Evolutionary conservation across 2,113 vertebrate genomes (phyloP), one percentile per base, ranked within the genome.

Genomic region (Muntiacus reevesi): DNA sequence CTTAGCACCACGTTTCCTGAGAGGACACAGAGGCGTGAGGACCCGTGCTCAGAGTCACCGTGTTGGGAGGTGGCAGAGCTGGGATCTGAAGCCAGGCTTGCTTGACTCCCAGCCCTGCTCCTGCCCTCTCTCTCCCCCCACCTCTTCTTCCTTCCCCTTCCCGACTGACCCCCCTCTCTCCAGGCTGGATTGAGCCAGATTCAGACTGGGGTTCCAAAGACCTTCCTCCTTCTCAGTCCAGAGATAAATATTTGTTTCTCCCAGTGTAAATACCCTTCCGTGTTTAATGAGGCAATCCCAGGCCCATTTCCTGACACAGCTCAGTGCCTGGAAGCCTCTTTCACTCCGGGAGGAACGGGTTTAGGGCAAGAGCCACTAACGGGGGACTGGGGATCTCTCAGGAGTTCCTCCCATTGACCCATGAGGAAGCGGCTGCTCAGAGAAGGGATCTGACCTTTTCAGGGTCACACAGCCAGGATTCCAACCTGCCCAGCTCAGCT

Each of bases 191-290:
- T 47, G 71, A 97, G 96, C 89, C 97, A 97, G 96, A 83, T 83
- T 91, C 3, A 87, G 94, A 89, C 88, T 74, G 93, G 52, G 60
- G 82, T 94, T 98, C 97, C 86, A 97, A 97, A 97, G 97, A 92
- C 96, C 89, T 93, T 96, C 90, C 27, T 96, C 95, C 89, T 95
- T n/a, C 95, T 94, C 55, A 2, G 71, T 98, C 71, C 97, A 97
- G 95, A 98, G 97, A 98, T 98, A 98, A 98, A 98, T 98, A 98
- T 98, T 98, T 98, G 98, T 98, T 98, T 98, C 98, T 97, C 79
- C 90, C 96, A 98, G 98, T 98, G 98, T 98, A 98, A 98, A 98
- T 98, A 98, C 74, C 97, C 96, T 91, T 97, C 92, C 33, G 86
- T 98, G 98, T 97, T 98, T 98, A 98, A 98, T 98, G 98, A 98